These are phyloP conservation scores for Sternotherus odoratus DNA, from an alignment of 2,797 vertebrate species.

Conservation along the genomic window DNA sequence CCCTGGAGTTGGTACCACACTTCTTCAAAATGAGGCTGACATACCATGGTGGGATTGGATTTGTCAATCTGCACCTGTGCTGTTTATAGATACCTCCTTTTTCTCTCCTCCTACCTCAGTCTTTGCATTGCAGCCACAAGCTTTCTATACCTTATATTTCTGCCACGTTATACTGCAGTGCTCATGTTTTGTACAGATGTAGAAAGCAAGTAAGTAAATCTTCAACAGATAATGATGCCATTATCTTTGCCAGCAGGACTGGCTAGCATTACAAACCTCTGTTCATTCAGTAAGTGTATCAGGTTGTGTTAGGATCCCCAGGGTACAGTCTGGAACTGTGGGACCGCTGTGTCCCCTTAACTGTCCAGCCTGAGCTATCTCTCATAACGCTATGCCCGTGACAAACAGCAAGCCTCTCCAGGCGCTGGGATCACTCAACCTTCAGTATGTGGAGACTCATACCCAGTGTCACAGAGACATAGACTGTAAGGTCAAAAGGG, in stretches of 20 bases:
- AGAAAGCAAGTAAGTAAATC: neutral
- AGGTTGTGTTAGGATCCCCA: neutral
- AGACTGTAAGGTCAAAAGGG: no score
- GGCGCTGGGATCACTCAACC: no score
- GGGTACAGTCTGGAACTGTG: no score
- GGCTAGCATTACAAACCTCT: conserved; percentile 39
- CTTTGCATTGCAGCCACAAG: neutral
- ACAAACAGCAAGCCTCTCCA: no score
- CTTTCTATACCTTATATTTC: neutral
- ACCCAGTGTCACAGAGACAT: no score
- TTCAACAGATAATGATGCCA: conserved; percentile 48
- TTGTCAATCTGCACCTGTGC: neutral
- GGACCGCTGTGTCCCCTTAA: no score
- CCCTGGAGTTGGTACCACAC: neutral
- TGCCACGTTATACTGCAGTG: neutral
- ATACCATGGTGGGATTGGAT: neutral
- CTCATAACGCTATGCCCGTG: no score
- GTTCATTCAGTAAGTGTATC: conserved; percentile 41
- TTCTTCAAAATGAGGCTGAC: neutral
- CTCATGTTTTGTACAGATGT: neutral
- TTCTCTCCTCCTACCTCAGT: neutral
- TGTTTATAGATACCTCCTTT: neutral
- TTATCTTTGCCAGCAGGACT: conserved; percentile 44
- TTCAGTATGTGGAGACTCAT: no score
- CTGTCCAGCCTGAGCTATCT: no score